Conservation (phyloP, 2,113 vertebrate species). For the Thermophis baileyi region DNA sequence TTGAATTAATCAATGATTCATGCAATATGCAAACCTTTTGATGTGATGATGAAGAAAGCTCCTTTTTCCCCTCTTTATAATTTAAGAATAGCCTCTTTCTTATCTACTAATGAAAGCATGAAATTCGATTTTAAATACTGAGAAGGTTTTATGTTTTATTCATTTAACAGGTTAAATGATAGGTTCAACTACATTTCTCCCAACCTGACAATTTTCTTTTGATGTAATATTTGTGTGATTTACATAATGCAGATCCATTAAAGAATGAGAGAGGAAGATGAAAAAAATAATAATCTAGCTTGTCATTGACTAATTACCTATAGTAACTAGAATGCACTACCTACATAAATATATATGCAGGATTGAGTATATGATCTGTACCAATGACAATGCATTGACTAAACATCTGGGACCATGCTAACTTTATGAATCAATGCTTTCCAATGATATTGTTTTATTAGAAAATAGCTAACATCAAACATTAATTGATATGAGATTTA, state of each 20-base stretch:
- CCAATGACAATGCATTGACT: not conserved
- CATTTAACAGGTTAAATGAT: slow-evolving; percentile 18
- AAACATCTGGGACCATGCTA: not conserved
- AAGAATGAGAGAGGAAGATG: not conserved
- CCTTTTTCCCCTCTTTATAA: not conserved
- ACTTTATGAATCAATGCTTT: not conserved
- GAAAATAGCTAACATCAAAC: not conserved
- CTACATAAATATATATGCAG: not conserved
- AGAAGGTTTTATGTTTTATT: slow-evolving; percentile 16
- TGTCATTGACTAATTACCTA: not conserved
- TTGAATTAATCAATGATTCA: slow-evolving; percentile 20
- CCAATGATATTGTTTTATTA: not conserved
- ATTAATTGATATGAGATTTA: not conserved
- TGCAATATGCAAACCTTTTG: slow-evolving; percentile 15
- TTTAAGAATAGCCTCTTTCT: not conserved
- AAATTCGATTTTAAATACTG: not conserved
- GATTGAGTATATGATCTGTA: not conserved
- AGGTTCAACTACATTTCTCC: slow-evolving; percentile 10
- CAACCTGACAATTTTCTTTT: not conserved
- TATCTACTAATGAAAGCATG: not conserved
- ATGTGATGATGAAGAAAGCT: slow-evolving; percentile 15
- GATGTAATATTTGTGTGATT: slow-evolving; percentile 30
- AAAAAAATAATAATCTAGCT: not conserved
- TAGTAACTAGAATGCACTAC: not conserved
- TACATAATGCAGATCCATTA: not conserved